Percentiles rank a stretch among this genome's conserved stretches.
phyloP scores from a whole-genome alignment of 2,113 vertebrate species.

The Lucifuga dentata region DNA sequence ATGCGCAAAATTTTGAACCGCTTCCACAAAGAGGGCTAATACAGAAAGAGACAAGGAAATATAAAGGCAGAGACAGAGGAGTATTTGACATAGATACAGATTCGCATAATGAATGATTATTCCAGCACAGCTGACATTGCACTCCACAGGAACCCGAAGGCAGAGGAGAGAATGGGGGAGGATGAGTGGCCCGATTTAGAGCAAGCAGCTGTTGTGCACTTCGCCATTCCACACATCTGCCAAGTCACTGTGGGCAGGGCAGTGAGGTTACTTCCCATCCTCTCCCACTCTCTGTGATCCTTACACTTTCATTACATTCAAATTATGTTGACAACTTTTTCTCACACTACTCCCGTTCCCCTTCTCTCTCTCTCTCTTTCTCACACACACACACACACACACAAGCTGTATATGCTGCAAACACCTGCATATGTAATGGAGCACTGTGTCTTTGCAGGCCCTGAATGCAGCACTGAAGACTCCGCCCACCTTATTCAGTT shows the following conservation, averaged over 20 bases:
- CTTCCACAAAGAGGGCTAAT: background rate
- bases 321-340: no score
- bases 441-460: background rate
- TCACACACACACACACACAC: constrained; percentile 5
- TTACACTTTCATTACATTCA: background rate
- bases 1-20: constrained; percentile 7
- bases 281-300: constrained; percentile 4
- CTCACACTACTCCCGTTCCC: background rate
- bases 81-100: constrained; percentile 35
- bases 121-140: constrained; percentile 79
- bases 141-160: constrained; percentile 78
- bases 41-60: background rate
- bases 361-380: background rate
- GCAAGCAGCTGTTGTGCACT: constrained; percentile 75
- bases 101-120: constrained; percentile 74
- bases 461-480: background rate
- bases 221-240: constrained; percentile 71
- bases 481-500: background rate
- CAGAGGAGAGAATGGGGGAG: constrained; percentile 64
- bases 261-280: constrained; percentile 66
- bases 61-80: constrained; percentile 1
- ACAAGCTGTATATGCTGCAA: background rate
- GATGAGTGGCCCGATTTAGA: constrained; percentile 73
- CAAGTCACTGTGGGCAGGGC: constrained; percentile 70
- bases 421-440: constrained; percentile 3